These are phyloP conservation scores for Eupithecia tripunctaria DNA, from an alignment of 2,888 invertebrate genomes.

Conservation along the genomic window DNA sequence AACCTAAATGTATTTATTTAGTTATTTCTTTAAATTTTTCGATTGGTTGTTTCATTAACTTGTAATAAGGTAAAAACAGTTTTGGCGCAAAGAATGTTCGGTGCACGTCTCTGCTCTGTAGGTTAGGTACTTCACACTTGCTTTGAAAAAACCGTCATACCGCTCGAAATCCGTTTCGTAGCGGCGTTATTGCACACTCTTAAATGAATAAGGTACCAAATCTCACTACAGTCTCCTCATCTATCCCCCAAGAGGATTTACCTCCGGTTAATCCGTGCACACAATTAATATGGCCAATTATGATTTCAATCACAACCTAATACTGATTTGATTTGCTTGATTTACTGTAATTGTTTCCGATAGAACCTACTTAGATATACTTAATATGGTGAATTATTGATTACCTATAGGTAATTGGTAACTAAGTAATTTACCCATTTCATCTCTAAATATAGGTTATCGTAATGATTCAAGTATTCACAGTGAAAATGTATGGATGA, in stretches of 20 bases:
- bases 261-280: constrained; percentile 54
- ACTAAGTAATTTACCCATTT: background rate
- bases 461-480: background rate
- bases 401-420: constrained; percentile 2
- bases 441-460: background rate
- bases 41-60: no score
- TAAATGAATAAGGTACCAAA: no score
- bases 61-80: no score
- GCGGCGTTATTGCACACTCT: no score
- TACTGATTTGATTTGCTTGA: constrained; percentile 58
- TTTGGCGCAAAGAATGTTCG: no score
- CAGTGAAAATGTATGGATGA: background rate
- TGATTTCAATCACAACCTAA: constrained; percentile 62
- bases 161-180: no score
- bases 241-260: constrained; percentile 45
- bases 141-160: no score
- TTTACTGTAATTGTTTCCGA: constrained; percentile 48
- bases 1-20: no score
- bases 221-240: background rate
- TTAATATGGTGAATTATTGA: constrained; percentile 20
- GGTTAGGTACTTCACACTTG: no score
- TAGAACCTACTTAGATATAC: constrained; percentile 36
- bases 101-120: no score
- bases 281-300: constrained; percentile 72
- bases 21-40: no score